Percentiles rank a stretch among this genome's conserved stretches.
phyloP scores from a whole-genome alignment of 2,888 invertebrate species.

The Cancer borealis region DNA sequence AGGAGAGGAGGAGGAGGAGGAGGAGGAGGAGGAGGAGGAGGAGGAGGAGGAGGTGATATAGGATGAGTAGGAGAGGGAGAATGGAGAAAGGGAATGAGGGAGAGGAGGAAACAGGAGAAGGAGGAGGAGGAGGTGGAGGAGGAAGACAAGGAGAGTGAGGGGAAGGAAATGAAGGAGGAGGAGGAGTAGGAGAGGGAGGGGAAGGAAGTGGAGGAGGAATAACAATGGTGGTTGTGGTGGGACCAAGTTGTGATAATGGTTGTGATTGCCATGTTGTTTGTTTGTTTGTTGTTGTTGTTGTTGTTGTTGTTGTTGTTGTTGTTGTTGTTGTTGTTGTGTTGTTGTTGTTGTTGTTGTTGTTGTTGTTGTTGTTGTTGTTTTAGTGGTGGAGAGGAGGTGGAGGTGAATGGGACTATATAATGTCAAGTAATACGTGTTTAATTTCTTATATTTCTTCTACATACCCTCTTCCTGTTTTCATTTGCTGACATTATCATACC shows the following conservation, averaged over 20 bases:
- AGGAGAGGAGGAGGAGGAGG: neutral
- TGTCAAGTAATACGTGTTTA: neutral
- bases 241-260: conserved; percentile 28
- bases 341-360: neutral
- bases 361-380: neutral
- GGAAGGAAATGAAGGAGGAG: too few relatives aligned
- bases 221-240: conserved; percentile 25
- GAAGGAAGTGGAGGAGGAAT: conserved; percentile 20
- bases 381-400: neutral
- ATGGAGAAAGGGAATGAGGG: neutral
- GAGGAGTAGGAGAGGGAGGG: neutral
- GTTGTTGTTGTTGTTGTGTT: neutral
- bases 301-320: neutral
- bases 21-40: neutral
- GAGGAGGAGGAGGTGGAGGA: neutral
- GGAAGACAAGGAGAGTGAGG: too few relatives aligned
- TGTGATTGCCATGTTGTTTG: conserved; percentile 41
- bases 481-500: neutral
- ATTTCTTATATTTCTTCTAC: neutral
- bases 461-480: neutral
- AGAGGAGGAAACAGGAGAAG: neutral
- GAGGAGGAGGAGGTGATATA: neutral
- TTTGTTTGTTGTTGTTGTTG: conserved; percentile 8
- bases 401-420: neutral
- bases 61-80: neutral